phyloP scores from a whole-genome alignment of 2,113 vertebrate genomes.

The Excalfactoria chinensis region DNA sequence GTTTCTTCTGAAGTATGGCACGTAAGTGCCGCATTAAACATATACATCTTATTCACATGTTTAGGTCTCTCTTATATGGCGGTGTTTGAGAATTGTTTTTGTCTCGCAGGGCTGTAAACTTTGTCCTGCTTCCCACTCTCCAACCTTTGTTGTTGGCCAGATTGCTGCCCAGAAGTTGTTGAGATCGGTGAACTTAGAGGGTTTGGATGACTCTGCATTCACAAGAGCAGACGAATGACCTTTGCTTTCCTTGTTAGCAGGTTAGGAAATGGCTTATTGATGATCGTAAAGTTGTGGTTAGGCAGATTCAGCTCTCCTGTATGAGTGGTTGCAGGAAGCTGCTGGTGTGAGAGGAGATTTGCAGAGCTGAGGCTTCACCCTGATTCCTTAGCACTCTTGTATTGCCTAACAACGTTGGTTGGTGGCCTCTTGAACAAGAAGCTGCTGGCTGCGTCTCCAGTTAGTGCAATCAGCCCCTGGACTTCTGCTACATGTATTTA shows the following conservation, averaged over 20 bases:
- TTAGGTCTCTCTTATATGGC: background rate
- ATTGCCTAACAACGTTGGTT: background rate
- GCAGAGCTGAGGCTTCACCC: background rate
- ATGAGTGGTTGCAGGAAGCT: background rate
- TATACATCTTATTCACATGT: background rate
- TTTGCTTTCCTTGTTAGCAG: background rate
- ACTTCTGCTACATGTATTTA: background rate
- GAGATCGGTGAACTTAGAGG: background rate
- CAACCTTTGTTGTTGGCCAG: background rate
- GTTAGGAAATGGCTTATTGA: background rate
- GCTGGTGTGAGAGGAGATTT: background rate
- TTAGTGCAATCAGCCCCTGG: background rate
- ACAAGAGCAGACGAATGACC: background rate
- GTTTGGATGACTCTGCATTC: background rate
- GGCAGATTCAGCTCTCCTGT: background rate
- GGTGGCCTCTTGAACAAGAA: background rate
- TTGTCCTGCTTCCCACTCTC: background rate
- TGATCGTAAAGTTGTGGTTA: background rate
- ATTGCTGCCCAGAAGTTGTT: background rate
- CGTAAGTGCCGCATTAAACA: background rate
- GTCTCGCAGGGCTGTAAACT: background rate
- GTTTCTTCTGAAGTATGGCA: background rate
- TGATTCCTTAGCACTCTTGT: background rate
- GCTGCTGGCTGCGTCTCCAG: background rate
- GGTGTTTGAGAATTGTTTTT: background rate